Evolutionary conservation across 1,140 invertebrate species (phyloP), one percentile per base, ranked within the genome.

Genomic region (Orussus abietinus): DNA sequence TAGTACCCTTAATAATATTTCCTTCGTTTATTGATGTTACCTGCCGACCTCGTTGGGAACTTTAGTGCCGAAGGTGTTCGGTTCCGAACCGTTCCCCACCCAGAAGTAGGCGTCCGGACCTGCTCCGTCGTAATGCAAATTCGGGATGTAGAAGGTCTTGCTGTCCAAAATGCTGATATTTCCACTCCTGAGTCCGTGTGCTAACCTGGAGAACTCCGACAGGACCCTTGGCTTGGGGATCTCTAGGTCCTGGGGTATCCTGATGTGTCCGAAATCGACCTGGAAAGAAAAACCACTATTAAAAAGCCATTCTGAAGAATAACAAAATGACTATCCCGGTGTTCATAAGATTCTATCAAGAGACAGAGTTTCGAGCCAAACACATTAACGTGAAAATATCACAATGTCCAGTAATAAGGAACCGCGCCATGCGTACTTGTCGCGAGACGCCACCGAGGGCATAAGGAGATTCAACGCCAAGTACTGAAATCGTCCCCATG

Each of bases 31-130:
- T n/a, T 28, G 4, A 28, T n/a, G 10, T 63, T 57, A 80, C 80
- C 77, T 80, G 49, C 88, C 86, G 57, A 86, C 77, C 69, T 96
- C 90, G 69, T 93, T 92, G 1, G 88, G 85, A 1, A 95, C 88
- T 76, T 92, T 94, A 46, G 82, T 82, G 11, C 90, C 90, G 62
- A 85, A 82, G n/a, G 83, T 73, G 55, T 80, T 83, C 0, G 91
- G 91, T 55, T 90, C 83, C 1, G 77, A 73, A 1, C 90, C 91
- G 54, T 83, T 91, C 4, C 92, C 92, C 4, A 93, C 90, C 88
- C 88, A 93, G 66, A 96, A 96, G 65, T 90, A 94, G 4, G 90
- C 89, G 61, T 93, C 90, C 2, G 89, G 86, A 1, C 87, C 89
- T 7, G 82, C 85, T 5, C 92, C 92, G 55, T 95, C 90, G 57